Evolutionary conservation across 2,797 vertebrate species (phyloP), one percentile per base, ranked within the genome.

Genomic region (Loriculus beryllinus): DNA sequence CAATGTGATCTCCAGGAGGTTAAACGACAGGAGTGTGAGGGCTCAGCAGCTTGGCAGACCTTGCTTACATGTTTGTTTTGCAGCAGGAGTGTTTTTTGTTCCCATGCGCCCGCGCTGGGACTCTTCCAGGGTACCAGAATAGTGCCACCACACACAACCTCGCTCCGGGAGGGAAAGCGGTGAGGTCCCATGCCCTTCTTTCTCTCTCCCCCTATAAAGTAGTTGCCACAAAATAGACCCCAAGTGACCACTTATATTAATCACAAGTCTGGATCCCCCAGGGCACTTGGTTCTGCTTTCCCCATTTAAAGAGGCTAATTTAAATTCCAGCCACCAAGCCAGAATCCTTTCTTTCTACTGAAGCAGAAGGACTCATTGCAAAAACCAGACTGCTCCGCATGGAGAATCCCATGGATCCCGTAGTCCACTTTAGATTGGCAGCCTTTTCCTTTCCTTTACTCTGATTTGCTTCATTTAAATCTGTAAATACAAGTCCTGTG

Each of bases 201-300:
- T 84, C 69, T 64, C 68, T 60, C 74, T 83, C 59, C 67, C 40
- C 31, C 56, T 42, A 5, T 37, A 43, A 87, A 74, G 71, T 6
- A 19, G 29, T 23, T 90, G 64, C 71, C 3, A 2, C 69, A 91
- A 67, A 91, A 91, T 11, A 86, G 90, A 84, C 42, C 86, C 74
- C 81, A 49, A 74, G 86, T 33, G 84, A 48, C n/a, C 64, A 42
- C 81, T 80, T 60, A 75, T 84, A 48, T 78, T 92, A 91, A 91
- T 81, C 79, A 57, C 76, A 59, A 75, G 33, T 39, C 81, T 82
- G 75, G 56, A 74, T 87, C 75, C 84, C 78, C 33, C 31, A 35
- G 94, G 91, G 93, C 43, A 79, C 81, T 89, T 89, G 84, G 63
- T 29, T 67, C 89, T 96, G 94, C 87, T 95, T 94, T 94, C 72